Base-by-base conservation (phyloP, 2,888 invertebrate genomes). In the Drosophila paranaensis region DNA sequence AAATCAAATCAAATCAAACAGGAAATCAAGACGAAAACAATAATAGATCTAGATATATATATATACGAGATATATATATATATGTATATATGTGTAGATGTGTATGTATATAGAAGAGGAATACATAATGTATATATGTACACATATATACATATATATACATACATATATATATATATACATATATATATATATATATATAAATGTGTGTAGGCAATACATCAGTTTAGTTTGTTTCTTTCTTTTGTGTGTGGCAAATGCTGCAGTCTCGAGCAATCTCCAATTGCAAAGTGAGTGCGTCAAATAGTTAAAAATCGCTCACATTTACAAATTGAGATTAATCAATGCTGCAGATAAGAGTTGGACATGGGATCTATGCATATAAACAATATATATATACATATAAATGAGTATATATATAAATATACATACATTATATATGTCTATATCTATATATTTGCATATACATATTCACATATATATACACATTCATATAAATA, bases 311-410 rank as follows among this genome's bases (percentile, higher is more conserved):
- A 88, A 76, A 77, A 76, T 93, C 88, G 94, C 97, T 97, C 98
- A 97, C 97, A 97, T 97, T 98, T 98, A 98, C 98, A 97, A 96
- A 96, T 97, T 98, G 98, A 98, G 98, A 98, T 98, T 98, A 96
- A 95, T 95, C 95, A 94, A 95, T 94, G 94, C 93, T 93, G 93
- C 91, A 91, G 82, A 89, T 81, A 89, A 79, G 76, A 74, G 35
- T 71, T 73, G 68, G 63, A 77, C 72, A 71, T 37, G 2, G 13
- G 25, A 53, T 25, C 25, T 25, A 14, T 14, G 20, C 9, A 25
- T 46, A 20, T 35, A 50, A 20, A 16, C 16, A 16, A 48, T 30
- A 46, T 30, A 30, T 30, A 14, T 14, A n/a, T 27, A 14, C 14
- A 27, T 27, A 46, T 27, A 14, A n/a, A n/a, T n/a, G n/a, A n/a